A percentile compares a stretch with the other conserved stretches of the same genome.
phyloP scores from a whole-genome alignment of 2,113 vertebrate species.

The Semicossyphus pulcher region DNA sequence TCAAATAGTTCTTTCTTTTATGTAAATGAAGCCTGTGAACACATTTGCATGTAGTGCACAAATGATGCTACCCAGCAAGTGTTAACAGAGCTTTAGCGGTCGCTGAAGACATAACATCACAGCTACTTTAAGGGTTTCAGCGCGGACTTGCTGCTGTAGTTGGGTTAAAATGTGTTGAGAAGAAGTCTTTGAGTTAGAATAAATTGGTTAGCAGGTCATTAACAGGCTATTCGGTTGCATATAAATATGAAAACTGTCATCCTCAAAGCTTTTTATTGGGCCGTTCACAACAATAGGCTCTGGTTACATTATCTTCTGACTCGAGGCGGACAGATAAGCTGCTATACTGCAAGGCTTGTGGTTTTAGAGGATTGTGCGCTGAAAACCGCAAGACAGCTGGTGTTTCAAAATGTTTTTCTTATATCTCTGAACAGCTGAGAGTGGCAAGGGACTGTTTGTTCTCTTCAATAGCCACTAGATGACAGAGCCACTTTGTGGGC shows the following conservation, averaged over 20 bases:
- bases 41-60: neutral
- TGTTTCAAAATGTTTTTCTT: constrained; percentile 73
- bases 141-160: neutral
- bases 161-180: neutral
- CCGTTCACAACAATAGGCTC: constrained; percentile 37
- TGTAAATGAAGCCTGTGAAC: neutral
- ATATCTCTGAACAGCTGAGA: constrained; percentile 83
- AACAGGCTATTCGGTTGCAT: constrained; percentile 47
- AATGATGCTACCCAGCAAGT: neutral
- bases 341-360: constrained; percentile 63
- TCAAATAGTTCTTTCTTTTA: neutral
- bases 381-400: constrained; percentile 80
- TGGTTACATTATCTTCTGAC: constrained; percentile 57
- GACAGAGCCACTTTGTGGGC: constrained; percentile 85
- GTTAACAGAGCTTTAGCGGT: neutral
- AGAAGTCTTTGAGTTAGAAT: constrained; percentile 17
- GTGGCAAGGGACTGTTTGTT: constrained; percentile 71
- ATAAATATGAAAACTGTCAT: constrained; percentile 34
- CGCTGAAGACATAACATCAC: neutral
- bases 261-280: constrained; percentile 43
- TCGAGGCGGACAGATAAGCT: constrained; percentile 41
- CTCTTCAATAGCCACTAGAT: constrained; percentile 79
- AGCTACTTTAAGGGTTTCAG: constrained; percentile 4
- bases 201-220: constrained; percentile 39
- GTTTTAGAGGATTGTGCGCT: constrained; percentile 73